phyloP scores from a whole-genome alignment of 2,113 vertebrate species.

The Lasiurus borealis region DNA sequence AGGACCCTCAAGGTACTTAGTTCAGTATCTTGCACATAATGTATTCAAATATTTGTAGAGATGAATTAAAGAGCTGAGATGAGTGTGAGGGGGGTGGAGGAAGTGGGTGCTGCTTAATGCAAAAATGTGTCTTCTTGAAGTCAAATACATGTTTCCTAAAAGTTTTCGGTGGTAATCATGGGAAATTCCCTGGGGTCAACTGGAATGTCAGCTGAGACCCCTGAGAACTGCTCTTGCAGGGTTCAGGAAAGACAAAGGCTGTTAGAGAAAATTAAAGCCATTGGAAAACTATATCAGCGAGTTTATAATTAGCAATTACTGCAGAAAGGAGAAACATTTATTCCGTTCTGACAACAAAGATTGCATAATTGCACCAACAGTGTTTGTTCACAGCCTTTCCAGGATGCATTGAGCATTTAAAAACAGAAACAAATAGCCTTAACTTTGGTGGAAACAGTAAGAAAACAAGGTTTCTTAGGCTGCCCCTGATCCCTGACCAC shows the following conservation, averaged over 20 bases:
- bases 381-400: conserved; percentile 59
- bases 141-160: conserved; percentile 42
- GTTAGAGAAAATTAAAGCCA: conserved; percentile 75
- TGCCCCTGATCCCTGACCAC: not conserved
- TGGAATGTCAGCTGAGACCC: conserved; percentile 45
- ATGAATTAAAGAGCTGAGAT: not conserved
- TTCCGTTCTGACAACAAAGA: conserved; percentile 66
- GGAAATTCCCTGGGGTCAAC: not conserved
- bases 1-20: not conserved
- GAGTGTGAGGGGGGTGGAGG: not conserved
- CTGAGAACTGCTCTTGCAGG: conserved; percentile 18
- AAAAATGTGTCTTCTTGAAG: conserved; percentile 19
- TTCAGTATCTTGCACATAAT: not conserved
- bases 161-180: not conserved
- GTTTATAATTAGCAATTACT: conserved; percentile 78
- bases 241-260: conserved; percentile 57
- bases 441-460: not conserved
- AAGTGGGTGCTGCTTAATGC: not conserved
- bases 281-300: conserved; percentile 42
- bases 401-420: conserved; percentile 37
- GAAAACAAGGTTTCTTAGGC: conserved; percentile 22
- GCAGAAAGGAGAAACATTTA: conserved; percentile 68
- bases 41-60: conserved; percentile 43
- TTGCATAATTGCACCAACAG: conserved; percentile 52
- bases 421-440: conserved; percentile 52